A percentile compares a stretch with the other conserved stretches of the same genome.
Conservation (phyloP, 2,888 invertebrate genomes). For the Serrognathus titanus region DNA sequence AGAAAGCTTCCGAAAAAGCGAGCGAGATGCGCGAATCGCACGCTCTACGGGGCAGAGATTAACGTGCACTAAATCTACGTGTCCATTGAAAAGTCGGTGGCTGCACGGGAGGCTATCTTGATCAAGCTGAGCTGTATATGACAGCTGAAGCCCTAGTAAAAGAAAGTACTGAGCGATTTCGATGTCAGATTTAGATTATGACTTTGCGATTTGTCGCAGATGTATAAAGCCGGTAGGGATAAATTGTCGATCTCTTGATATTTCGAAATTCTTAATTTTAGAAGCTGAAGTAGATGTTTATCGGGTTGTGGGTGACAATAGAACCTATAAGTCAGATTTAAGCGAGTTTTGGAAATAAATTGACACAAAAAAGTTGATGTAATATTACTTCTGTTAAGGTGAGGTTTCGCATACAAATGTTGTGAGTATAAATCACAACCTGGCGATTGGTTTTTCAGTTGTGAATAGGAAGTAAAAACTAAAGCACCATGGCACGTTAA, state of each 20-base stretch:
- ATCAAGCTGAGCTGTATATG: constrained; percentile 31
- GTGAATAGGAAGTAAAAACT: too few relatives aligned
- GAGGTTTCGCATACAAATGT: too few relatives aligned
- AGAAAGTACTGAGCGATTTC: constrained; percentile 27
- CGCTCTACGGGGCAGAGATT: constrained; percentile 14
- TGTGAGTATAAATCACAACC: too few relatives aligned
- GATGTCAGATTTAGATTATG: constrained; percentile 41
- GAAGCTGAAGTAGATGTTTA: background rate
- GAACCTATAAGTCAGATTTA: too few relatives aligned
- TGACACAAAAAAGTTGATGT: too few relatives aligned
- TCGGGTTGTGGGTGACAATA: background rate
- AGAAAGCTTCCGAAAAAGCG: background rate
- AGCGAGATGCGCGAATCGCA: background rate
- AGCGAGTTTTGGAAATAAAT: too few relatives aligned
- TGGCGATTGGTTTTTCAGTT: too few relatives aligned
- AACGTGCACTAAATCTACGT: constrained; percentile 30
- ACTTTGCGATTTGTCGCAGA: constrained; percentile 34
- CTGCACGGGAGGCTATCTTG: constrained; percentile 34
- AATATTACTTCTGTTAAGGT: too few relatives aligned
- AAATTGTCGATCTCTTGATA: background rate
- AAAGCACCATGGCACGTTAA: too few relatives aligned
- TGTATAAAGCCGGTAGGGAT: background rate
- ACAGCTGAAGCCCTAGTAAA: constrained; percentile 30
- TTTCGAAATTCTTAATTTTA: constrained; percentile 1
- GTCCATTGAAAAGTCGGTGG: constrained; percentile 32